These are phyloP conservation scores for Lagocephalus sceleratus DNA, from an alignment of 2,797 vertebrate genomes.

Conservation along the genomic window DNA sequence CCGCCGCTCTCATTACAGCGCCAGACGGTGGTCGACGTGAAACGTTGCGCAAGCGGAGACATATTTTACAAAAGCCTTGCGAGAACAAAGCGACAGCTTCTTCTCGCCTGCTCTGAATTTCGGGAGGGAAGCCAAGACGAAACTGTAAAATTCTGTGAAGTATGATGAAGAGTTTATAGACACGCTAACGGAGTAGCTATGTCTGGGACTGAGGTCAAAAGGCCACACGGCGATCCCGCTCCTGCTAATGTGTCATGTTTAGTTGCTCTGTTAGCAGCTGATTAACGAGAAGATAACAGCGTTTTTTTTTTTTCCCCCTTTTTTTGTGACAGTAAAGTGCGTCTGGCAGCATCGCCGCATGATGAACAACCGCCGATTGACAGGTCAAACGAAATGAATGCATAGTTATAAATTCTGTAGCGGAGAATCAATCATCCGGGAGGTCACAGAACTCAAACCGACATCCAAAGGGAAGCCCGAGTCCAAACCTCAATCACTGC, in stretches of 20 bases:
- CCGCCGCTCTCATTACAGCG: too few species aligned
- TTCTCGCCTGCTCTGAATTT: background rate
- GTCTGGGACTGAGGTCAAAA: background rate
- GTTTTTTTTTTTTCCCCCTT: too few species aligned
- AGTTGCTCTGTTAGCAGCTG: background rate
- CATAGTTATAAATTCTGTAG: constrained; percentile 14
- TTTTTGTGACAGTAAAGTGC: too few species aligned
- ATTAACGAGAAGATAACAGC: too few species aligned
- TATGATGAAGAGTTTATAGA: background rate
- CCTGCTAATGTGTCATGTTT: background rate
- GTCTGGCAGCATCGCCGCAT: too few species aligned
- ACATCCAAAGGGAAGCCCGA: constrained; percentile 21
- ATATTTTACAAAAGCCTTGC: too few species aligned
- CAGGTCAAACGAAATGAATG: too few species aligned
- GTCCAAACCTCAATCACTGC: constrained; percentile 31
- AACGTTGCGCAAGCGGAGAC: too few species aligned
- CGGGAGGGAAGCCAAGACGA: background rate
- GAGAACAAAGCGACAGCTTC: too few species aligned
- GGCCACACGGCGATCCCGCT: background rate
- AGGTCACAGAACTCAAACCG: constrained; percentile 29
- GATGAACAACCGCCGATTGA: too few species aligned
- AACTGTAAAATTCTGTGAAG: background rate
- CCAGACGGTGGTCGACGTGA: too few species aligned
- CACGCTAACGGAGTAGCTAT: background rate
- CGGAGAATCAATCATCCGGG: constrained; percentile 24